A percentile compares a stretch with the other conserved stretches of the same genome.
Evolutionary conservation across 2,797 vertebrate genomes (phyloP).

Genomic region (Peromyscus melanophrys): DNA sequence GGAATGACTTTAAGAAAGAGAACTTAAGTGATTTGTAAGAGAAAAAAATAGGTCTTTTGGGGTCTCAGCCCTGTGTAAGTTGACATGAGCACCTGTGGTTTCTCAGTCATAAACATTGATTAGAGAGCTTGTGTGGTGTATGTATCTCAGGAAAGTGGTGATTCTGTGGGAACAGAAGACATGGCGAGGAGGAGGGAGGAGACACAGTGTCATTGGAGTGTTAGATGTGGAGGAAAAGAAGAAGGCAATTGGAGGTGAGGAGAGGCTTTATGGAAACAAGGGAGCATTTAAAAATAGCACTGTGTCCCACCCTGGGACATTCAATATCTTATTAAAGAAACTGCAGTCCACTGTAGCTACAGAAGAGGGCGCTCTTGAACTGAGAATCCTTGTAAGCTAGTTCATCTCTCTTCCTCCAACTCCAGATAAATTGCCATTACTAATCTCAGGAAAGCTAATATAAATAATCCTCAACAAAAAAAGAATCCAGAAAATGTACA

Average conservation of each 20-base stretch:
- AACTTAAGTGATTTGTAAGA: not conserved
- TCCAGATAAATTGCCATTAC: not conserved
- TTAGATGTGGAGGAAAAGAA: constrained; percentile 12
- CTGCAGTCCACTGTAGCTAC: not conserved
- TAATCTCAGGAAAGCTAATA: not conserved
- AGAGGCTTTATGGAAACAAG: not conserved
- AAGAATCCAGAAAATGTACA: constrained; percentile 43
- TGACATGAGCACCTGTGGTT: not conserved
- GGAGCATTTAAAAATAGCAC: not conserved
- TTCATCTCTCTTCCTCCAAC: not conserved
- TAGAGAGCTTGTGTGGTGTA: not conserved
- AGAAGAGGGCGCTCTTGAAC: constrained; percentile 64
- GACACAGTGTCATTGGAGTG: not conserved
- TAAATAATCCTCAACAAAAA: constrained; percentile 12
- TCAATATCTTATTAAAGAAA: not conserved
- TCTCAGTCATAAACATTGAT: not conserved
- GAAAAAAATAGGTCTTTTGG: not conserved
- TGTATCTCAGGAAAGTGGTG: not conserved
- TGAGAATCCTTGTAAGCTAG: constrained; percentile 37
- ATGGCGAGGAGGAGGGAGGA: not conserved
- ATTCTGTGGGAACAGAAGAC: not conserved
- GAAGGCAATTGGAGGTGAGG: constrained; percentile 8
- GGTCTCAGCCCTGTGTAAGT: not conserved
- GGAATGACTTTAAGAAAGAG: constrained; percentile 52
- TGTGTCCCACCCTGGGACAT: not conserved